These are phyloP conservation scores for Drosophila diplacantha DNA, from an alignment of 2,888 invertebrate species.

Conservation along the genomic window DNA sequence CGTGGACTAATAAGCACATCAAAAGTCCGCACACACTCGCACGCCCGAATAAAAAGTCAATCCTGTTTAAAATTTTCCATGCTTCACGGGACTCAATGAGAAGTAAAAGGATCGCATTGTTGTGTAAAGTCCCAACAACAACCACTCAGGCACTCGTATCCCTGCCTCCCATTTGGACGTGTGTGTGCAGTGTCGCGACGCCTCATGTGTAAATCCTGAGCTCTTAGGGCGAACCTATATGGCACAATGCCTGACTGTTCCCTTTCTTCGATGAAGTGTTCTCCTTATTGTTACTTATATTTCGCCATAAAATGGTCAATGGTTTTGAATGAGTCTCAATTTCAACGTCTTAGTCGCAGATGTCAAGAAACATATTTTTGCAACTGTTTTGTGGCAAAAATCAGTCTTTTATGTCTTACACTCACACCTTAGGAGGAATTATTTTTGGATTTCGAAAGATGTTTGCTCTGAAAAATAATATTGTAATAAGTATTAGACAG, in stretches of 20 bases:
- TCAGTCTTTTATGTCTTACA: slow-evolving; percentile 8
- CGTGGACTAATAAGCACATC: slow-evolving; percentile 76
- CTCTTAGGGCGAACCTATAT: slow-evolving; percentile 17
- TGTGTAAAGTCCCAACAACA: slow-evolving; percentile 30
- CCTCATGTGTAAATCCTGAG: slow-evolving; percentile 34
- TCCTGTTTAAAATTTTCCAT: slow-evolving; percentile 61
- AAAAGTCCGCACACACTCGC: slow-evolving; percentile 48
- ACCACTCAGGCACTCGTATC: slow-evolving; percentile 21
- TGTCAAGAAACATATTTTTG: slow-evolving; percentile 15
- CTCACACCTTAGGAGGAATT: not conserved
- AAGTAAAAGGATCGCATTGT: slow-evolving; percentile 38
- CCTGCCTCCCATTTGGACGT: slow-evolving; percentile 16
- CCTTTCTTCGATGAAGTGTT: slow-evolving; percentile 29
- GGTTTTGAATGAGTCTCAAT: slow-evolving; percentile 20
- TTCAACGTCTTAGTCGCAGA: slow-evolving; percentile 14
- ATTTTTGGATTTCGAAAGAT: not conserved
- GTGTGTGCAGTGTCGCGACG: slow-evolving; percentile 10
- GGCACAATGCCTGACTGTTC: slow-evolving; percentile 23
- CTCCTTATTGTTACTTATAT: slow-evolving; percentile 32
- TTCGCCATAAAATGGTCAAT: slow-evolving; percentile 34
- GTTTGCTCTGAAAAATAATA: not conserved
- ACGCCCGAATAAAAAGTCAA: slow-evolving; percentile 35
- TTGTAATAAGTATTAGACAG: not conserved
- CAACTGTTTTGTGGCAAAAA: slow-evolving; percentile 6
- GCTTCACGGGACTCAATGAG: slow-evolving; percentile 36